Evolutionary conservation across 2,797 vertebrate genomes (phyloP), one percentile per base, ranked within the genome.

Genomic region (Poecilia gillii): DNA sequence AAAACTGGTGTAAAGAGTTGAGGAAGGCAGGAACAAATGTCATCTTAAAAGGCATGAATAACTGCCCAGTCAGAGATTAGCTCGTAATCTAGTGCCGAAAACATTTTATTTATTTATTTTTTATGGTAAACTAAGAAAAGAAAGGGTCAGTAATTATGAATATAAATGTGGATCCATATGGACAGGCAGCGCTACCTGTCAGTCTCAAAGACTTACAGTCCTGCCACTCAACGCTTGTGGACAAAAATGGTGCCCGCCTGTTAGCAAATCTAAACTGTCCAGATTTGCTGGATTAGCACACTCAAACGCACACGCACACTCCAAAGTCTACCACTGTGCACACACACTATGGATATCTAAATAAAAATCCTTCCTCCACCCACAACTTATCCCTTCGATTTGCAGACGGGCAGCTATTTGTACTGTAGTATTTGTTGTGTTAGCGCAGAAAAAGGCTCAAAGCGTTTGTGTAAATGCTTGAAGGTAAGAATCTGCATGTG

Each of bases 191-290:
- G 1, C 23, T 11, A 72, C 43, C 43, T 73, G 31, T 31, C 72
- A 72, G 46, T 64, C 71, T 55, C 12, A 55, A 49, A 80, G 20
- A 74, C 57, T 41, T 46, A 39, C 51, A 46, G 72, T 62, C 76
- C 88, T 90, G 91, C 89, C 91, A 87, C 70, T 91, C 89, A 90
- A 70, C 83, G 81, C 76, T 86, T 76, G 79, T 46, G 43, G 68
- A 71, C 47, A 78, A 90, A 85, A 72, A 64, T 28, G 75, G 45
- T 2, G 6, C 20, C 51, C 1, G 31, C 16, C 49, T 43, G 57
- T 71, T 84, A 57, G 84, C 73, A 84, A 88, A 89, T 85, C 72
- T 74, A 73, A 81, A 88, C 43, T 6, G 53, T 72, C 76, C 80
- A 88, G 83, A 88, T 87, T 84, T 81, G 70, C 53, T 23, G 80